Base-by-base conservation (phyloP, 2,888 invertebrate species). In the Mythimna ferrago region DNA sequence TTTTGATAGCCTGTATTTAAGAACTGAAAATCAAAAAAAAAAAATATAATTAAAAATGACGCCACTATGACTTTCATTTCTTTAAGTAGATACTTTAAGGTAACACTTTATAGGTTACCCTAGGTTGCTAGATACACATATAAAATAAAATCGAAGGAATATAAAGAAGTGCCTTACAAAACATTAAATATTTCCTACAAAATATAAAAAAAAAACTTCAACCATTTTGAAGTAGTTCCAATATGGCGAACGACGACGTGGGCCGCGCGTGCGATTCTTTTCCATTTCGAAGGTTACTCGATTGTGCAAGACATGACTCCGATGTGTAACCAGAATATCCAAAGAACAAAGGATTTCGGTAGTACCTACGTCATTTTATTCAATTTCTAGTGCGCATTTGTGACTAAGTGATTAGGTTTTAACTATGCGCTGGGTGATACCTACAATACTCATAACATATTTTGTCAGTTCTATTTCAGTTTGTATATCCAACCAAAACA, bases 181-280 rank as follows among this genome's bases (percentile, higher is more conserved):
- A 51, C 41, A 35, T 9, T 48, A 44, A 35, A 16, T 48, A 16
- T 19, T 71, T 32, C 14, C 51, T 60, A 19, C 21, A 72, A 64
- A 41, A 9, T 63, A 35, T 35, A 38, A 61, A 69, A 41, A 54
- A 69, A 65, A 72, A 21, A 41, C 21, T 41, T 6, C 48, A 61
- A 61, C 32, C 41, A 67, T 68, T 67, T 65, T 79, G 51, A 73
- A 74, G 80, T 64, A 65, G 64, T 87, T 88, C 87, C 80, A 88
- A 89, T 82, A 86, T 82, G 81, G 82, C 79, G 73, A 84, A 80
- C 80, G 81, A 78, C 73, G 78, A 88, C 87, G 92, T 91, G 89
- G 91, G 92, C 85, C 84, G 89, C 85, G 89, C 89, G 87, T 87
- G 87, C 91, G 94, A 94, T 94, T 94, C 94, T 94, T 94, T 94